Conservation (phyloP, 2,888 invertebrate species). For the Nomada hirtipes region DNA sequence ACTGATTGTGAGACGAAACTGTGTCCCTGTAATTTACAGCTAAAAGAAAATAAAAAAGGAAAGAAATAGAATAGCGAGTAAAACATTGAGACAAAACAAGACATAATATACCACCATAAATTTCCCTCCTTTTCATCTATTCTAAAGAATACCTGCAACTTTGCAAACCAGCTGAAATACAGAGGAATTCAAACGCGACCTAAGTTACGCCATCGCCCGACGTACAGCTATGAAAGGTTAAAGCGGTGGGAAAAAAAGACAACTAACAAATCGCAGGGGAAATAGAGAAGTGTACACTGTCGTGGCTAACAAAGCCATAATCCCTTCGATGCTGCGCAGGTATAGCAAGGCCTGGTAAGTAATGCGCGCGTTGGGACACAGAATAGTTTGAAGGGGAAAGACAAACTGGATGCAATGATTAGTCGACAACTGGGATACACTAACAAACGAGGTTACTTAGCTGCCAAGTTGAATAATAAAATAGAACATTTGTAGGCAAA, state of each 20-base stretch:
- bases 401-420: slow-evolving; percentile 35
- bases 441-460: slow-evolving; percentile 28
- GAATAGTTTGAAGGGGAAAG: slow-evolving; percentile 28
- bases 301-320: slow-evolving; percentile 16
- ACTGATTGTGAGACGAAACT: not conserved
- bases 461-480: slow-evolving; percentile 29
- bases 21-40: not conserved
- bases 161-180: too few species aligned
- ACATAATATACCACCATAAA: too few species aligned
- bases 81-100: not conserved
- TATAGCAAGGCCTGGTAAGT: not conserved
- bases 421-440: slow-evolving; percentile 15
- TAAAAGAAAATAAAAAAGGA: not conserved
- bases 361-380: slow-evolving; percentile 5
- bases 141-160: too few species aligned
- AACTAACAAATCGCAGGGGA: not conserved
- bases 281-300: not conserved
- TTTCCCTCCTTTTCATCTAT: too few species aligned
- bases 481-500: slow-evolving; percentile 14
- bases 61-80: not conserved
- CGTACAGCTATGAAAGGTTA: too few species aligned
- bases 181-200: not conserved
- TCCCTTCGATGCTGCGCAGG: slow-evolving; percentile 4
- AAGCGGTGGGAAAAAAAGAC: not conserved
- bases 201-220: too few species aligned